A percentile compares a stretch with the other conserved stretches of the same genome.
Conservation (phyloP, 2,113 vertebrate genomes). For the Gavialis gangeticus region DNA sequence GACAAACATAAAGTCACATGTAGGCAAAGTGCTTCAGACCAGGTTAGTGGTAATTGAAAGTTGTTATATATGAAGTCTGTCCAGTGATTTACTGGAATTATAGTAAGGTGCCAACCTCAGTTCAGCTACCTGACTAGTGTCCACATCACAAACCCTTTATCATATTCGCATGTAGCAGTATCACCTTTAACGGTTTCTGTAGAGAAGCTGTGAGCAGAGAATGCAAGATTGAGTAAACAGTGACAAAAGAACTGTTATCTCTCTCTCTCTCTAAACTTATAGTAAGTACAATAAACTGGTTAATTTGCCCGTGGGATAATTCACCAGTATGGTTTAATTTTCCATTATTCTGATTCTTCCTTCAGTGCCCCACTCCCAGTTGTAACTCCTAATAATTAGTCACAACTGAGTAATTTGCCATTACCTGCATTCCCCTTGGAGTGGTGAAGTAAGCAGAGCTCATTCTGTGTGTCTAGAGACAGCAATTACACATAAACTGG, state of each 20-base stretch:
- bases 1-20: slow-evolving; percentile 30
- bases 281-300: no score
- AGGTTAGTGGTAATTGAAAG: slow-evolving; percentile 56
- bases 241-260: background rate
- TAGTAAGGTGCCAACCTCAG: slow-evolving; percentile 46
- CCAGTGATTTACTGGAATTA: slow-evolving; percentile 63
- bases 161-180: slow-evolving; percentile 39
- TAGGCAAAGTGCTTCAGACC: slow-evolving; percentile 41
- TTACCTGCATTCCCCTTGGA: no score
- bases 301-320: no score
- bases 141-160: slow-evolving; percentile 53
- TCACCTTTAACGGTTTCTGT: slow-evolving; percentile 4
- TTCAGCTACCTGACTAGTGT: slow-evolving; percentile 51
- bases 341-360: no score
- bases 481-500: no score
- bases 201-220: slow-evolving; percentile 12
- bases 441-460: no score
- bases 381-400: no score
- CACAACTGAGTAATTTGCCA: no score
- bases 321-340: no score
- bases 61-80: slow-evolving; percentile 40
- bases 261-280: no score
- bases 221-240: background rate
- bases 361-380: no score
- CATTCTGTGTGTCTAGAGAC: no score